A percentile compares a stretch with the other conserved stretches of the same genome.
phyloP scores from a whole-genome alignment of 2,113 vertebrate genomes.

The Epinephelus fuscoguttatus region DNA sequence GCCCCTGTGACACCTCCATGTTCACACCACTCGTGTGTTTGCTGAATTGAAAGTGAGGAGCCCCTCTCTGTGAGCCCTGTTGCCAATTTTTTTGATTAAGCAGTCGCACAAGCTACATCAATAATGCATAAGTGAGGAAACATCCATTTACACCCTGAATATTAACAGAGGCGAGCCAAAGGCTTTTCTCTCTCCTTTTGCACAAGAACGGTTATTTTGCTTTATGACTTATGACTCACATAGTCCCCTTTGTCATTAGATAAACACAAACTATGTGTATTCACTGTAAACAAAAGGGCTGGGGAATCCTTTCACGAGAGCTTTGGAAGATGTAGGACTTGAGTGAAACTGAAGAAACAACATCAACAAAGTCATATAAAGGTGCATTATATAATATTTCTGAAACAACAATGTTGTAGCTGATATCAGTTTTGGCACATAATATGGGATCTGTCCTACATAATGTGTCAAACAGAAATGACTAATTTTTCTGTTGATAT shows the following conservation, averaged over 20 bases:
- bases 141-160: conserved; percentile 36
- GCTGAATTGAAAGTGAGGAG: conserved; percentile 32
- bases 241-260: conserved; percentile 1
- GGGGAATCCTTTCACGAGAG: conserved; percentile 4
- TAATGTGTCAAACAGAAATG: too few relatives aligned
- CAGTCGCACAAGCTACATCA: conserved; percentile 22
- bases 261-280: conserved; percentile 31
- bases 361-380: not conserved
- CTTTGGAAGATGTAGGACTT: not conserved
- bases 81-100: conserved; percentile 38
- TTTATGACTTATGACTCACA: conserved; percentile 9
- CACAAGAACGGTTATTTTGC: conserved; percentile 11
- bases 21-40: conserved; percentile 2
- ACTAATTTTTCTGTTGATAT: too few relatives aligned
- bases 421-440: not conserved
- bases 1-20: not conserved
- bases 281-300: conserved; percentile 15
- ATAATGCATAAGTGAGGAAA: conserved; percentile 44
- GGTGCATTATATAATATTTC: not conserved
- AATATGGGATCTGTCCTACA: too few relatives aligned
- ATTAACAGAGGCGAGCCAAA: conserved; percentile 14
- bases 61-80: not conserved
- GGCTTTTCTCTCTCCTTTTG: not conserved
- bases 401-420: not conserved
- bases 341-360: not conserved